These are phyloP conservation scores for Lasioglossum leucozonium DNA, from an alignment of 2,888 invertebrate genomes.

Conservation along the genomic window DNA sequence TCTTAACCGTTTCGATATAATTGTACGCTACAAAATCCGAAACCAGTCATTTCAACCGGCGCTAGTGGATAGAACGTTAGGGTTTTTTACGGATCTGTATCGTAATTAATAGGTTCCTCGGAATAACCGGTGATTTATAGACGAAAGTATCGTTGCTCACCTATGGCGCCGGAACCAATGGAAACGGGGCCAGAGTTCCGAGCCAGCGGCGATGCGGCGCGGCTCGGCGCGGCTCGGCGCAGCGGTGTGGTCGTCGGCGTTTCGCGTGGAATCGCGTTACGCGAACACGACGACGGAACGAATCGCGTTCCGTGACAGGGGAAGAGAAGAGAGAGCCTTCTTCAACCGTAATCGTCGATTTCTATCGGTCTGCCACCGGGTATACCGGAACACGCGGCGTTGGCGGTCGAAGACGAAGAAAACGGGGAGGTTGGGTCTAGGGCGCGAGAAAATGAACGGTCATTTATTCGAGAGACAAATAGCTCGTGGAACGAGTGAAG, in stretches of 20 bases:
- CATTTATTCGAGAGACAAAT: constrained; percentile 51
- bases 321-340: not conserved
- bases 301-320: constrained; percentile 63
- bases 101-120: not conserved
- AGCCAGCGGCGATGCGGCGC: not conserved
- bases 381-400: constrained; percentile 24
- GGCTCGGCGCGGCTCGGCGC: too few species aligned
- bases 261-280: constrained; percentile 65
- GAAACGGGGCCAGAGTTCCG: constrained; percentile 28
- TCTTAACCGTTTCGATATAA: too few species aligned
- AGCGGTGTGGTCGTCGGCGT: not conserved
- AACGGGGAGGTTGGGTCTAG: not conserved
- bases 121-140: not conserved
- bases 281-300: constrained; percentile 52
- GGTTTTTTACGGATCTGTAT: constrained; percentile 3
- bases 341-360: constrained; percentile 39
- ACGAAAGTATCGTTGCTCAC: constrained; percentile 3
- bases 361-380: constrained; percentile 48
- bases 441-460: constrained; percentile 37
- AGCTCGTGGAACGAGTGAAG: constrained; percentile 28
- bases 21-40: too few species aligned
- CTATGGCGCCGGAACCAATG: constrained; percentile 48
- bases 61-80: not conserved
- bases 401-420: constrained; percentile 4
- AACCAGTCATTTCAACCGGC: not conserved